Conservation (phyloP, 2,797 vertebrate genomes). For the Zenarchopterus dispar region DNA sequence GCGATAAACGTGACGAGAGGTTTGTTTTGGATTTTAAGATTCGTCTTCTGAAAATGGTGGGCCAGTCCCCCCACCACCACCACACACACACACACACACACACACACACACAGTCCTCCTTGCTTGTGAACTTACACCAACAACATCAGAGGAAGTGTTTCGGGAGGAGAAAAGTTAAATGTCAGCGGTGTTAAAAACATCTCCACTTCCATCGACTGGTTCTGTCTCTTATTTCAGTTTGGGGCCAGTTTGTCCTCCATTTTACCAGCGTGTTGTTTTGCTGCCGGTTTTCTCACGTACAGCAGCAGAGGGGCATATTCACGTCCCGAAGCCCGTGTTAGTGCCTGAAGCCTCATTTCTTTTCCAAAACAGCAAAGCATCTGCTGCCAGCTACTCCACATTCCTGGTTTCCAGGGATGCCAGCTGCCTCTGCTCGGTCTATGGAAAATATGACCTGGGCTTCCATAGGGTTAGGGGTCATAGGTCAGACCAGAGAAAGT, state of each 20-base stretch:
- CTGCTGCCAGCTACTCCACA: conserved; percentile 76
- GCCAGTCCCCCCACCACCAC: conserved; percentile 29
- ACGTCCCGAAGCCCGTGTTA: conserved; percentile 69
- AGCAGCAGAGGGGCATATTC: conserved; percentile 76
- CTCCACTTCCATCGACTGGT: conserved; percentile 28
- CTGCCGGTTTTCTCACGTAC: conserved; percentile 50
- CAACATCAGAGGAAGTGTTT: conserved; percentile 57
- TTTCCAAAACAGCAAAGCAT: conserved; percentile 74
- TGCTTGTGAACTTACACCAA: conserved; percentile 56
- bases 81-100: too few relatives aligned
- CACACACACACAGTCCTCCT: too few relatives aligned
- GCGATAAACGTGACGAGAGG: conserved; percentile 51
- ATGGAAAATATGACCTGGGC: conserved; percentile 67
- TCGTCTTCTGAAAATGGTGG: conserved; percentile 34
- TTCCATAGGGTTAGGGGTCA: conserved; percentile 66
- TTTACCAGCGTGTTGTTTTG: conserved; percentile 71
- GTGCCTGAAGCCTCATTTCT: conserved; percentile 55
- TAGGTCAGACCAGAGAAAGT: conserved; percentile 69
- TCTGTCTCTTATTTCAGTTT: conserved; percentile 44
- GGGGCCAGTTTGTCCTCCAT: conserved; percentile 70
- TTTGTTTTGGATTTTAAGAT: conserved; percentile 58
- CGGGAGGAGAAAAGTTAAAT: conserved; percentile 37
- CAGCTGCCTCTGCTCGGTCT: conserved; percentile 53
- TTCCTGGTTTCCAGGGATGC: conserved; percentile 74
- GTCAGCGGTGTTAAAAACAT: conserved; percentile 45